Base-by-base conservation (phyloP, 2,797 vertebrate species). In the Phrynocephalus guinanensis region DNA sequence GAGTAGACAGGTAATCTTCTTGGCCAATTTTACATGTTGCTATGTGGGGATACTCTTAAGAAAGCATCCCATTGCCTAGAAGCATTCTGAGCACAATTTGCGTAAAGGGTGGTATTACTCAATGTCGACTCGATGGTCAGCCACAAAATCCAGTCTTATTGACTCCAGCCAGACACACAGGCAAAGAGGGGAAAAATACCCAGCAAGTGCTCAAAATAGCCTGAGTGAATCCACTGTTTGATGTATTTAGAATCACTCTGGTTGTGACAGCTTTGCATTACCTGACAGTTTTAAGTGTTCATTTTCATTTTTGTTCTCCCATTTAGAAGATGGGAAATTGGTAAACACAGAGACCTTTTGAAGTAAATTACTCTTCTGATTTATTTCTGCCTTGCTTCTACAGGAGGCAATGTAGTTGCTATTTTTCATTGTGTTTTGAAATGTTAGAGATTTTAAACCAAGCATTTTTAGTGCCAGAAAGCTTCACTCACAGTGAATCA, bases 371-470 rank as follows among this genome's bases (percentile, higher is more conserved):
- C 90, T 92, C 83, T 75, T 81, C 91, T 91, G 91, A 95, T 94
- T 94, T 95, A 94, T 94, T 95, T 94, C 90, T 92, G 91, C 91
- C 90, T 93, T 1, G 1, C 86, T 89, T 90, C 90, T 91, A 90
- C 91, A 95, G 92, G 90, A 94, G 84, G 88, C 85, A 94, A 88
- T 0, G 0, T 84, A 91, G 60, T 93, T 93, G 93, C 86, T 91
- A 92, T 94, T 95, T 94, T 94, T 96, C 92, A 93, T 89, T 79
- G 3, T 85, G 84, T 89, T 92, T 92, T 91, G 93, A 91, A 94
- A 92, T 93, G 90, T 87, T 94, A 85, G 90, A 88, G 91, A 85
- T 90, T 44, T 90, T 95, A 87, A 91, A 90, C 88, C 38, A 94
- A 91, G 85, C 90, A 91, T 92, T 94, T 44, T 92, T 91, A 0